Base-by-base conservation (phyloP, 1,140 invertebrate genomes). In the Eriocheir sinensis region DNA sequence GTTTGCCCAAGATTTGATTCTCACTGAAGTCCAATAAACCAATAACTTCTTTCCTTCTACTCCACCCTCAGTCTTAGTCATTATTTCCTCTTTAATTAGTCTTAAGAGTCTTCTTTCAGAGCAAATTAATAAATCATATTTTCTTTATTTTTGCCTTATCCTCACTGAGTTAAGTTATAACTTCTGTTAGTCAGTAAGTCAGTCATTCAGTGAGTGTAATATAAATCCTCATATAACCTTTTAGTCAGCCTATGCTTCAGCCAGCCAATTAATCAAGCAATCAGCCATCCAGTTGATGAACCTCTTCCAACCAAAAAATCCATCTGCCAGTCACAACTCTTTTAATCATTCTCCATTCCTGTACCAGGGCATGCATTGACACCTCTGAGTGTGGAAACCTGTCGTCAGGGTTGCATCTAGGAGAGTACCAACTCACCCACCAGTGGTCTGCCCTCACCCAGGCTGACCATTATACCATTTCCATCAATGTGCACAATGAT, bases 401-500 rank as follows among this genome's bases (percentile, higher is more conserved):
- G 40, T 97, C 97, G 80, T 96, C 97, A 32, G 98, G 98, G 92
- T 97, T 98, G 91, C 96, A 98, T 9, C 97, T 99, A 85, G 98
- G 98, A n/a, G 98, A 98, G 97, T 99, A 98, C 96, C 97, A 97
- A 53, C 97, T 98, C 93, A 99, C 98, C 0, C 98, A 98, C 96
- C 98, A 99, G 96, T 99, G 98, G 97, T 97, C 97, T 30, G 97
- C 98, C 91, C 97, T 99, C 0, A 98, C 98, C 40, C 96, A 97
- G 21, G 96, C 97, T 94, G 98, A 99, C 97, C 98, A 98, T 96
- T 97, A 99, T 96, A 99, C 98, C 91, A 98, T 99, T 96, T 98
- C 98, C 95, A 98, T 99, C 30, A 99, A 99, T 97, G 98, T 99
- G 79, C 98, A 99, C 96, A 98, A 99, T 96, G 98, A 99, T 86